A percentile compares a stretch with the other conserved stretches of the same genome.
These are phyloP conservation scores for Rhizoglyphus robini DNA, from an alignment of 1,140 invertebrate species.

Conservation along the genomic window DNA sequence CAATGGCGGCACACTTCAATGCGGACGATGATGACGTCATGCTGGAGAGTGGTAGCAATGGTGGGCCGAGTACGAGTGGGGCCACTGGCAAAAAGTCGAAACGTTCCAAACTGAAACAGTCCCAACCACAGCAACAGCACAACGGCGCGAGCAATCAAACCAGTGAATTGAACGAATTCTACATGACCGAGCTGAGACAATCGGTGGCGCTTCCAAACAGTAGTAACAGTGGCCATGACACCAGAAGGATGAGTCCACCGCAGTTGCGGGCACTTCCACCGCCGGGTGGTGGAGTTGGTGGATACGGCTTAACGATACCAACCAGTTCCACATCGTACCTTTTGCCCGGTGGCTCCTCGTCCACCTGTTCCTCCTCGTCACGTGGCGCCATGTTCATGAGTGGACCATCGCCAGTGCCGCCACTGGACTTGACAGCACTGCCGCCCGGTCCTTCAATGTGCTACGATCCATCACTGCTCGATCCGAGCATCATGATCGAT, in stretches of 20 bases:
- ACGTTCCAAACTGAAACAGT: neutral
- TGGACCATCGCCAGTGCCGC: neutral
- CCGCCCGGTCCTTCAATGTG: neutral
- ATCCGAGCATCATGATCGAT: neutral
- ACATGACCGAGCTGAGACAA: constrained; percentile 7
- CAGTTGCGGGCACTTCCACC: neutral
- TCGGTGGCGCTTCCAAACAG: neutral
- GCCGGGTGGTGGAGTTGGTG: neutral
- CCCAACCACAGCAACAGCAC: too few species aligned
- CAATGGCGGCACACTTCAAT: too few species aligned
- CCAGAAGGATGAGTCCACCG: neutral
- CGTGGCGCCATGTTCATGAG: neutral
- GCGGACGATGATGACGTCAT: neutral
- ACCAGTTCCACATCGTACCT: neutral
- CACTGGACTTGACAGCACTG: neutral
- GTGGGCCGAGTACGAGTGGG: neutral
- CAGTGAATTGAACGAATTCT: neutral
- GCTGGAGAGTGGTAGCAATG: neutral
- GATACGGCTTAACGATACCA: neutral
- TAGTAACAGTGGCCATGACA: neutral
- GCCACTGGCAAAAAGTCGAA: neutral
- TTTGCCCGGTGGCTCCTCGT: neutral
- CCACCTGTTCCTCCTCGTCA: neutral
- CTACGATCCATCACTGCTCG: too few species aligned
- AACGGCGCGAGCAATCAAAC: too few species aligned